These are phyloP conservation scores for Epinephelus fuscoguttatus DNA, from an alignment of 2,113 vertebrate species.

Conservation along the genomic window DNA sequence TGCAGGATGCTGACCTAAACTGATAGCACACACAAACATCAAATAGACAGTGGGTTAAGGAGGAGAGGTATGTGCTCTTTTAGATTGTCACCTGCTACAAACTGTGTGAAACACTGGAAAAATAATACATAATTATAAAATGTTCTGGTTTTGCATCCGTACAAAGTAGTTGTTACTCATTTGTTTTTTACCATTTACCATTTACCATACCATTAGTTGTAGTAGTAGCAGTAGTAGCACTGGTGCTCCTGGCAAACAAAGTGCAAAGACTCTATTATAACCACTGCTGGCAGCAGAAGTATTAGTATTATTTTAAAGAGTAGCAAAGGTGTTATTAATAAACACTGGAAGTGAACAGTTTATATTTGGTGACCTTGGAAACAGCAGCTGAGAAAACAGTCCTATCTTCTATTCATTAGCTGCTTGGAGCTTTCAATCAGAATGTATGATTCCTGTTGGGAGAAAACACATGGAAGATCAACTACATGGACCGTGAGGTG, in stretches of 20 bases:
- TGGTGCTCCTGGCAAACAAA: background rate
- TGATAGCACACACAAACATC: background rate
- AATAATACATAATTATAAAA: background rate
- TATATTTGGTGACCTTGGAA: background rate
- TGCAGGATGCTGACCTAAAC: background rate
- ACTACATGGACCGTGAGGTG: too few relatives aligned
- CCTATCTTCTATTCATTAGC: background rate
- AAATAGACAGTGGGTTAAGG: background rate
- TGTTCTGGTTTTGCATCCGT: background rate
- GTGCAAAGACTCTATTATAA: background rate
- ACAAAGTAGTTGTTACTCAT: background rate
- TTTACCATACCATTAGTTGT: too few relatives aligned
- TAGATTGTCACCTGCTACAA: too few relatives aligned
- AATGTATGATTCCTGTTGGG: background rate
- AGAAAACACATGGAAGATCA: background rate
- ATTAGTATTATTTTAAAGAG: background rate
- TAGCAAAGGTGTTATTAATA: background rate
- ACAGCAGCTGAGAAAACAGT: background rate
- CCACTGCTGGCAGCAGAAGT: background rate
- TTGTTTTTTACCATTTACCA: too few relatives aligned
- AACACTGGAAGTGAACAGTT: background rate
- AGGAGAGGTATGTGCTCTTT: background rate
- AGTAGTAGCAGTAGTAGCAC: background rate
- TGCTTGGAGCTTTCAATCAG: background rate
- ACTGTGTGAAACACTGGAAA: background rate